A percentile compares a stretch with the other conserved stretches of the same genome.
These are phyloP conservation scores for Drosophila dunni DNA, from an alignment of 1,140 invertebrate genomes.

Conservation along the genomic window DNA sequence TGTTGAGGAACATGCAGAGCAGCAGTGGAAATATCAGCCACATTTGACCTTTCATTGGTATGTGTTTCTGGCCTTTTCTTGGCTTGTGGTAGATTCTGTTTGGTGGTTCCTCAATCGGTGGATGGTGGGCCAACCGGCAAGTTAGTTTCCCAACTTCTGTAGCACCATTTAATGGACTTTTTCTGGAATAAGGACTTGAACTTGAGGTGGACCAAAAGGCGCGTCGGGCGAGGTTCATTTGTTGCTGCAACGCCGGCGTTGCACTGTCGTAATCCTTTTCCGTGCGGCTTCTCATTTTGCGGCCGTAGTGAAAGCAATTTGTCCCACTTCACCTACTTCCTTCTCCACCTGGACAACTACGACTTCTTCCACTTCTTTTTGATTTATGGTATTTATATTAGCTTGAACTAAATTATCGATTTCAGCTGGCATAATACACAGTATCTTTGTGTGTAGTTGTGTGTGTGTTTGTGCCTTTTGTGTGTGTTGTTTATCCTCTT, in stretches of 20 bases:
- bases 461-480: background rate
- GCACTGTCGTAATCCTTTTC: constrained; percentile 75
- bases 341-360: background rate
- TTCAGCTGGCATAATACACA: constrained; percentile 63
- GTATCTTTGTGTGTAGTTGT: background rate
- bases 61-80: constrained; percentile 5
- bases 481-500: constrained; percentile 27
- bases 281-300: constrained; percentile 64
- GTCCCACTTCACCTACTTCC: background rate
- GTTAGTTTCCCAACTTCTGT: constrained; percentile 31
- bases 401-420: constrained; percentile 47
- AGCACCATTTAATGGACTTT: constrained; percentile 38
- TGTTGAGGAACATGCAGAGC: constrained; percentile 57
- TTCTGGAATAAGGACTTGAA: background rate
- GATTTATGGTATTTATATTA: constrained; percentile 47
- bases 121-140: constrained; percentile 29
- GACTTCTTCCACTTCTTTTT: constrained; percentile 11
- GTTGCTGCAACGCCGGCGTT: constrained; percentile 72
- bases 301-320: background rate
- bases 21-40: constrained; percentile 39
- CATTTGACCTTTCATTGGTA: background rate
- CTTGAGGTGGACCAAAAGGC: constrained; percentile 62
- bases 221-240: constrained; percentile 79
- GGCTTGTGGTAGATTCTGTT: constrained; percentile 9
- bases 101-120: constrained; percentile 44